Evolutionary conservation across 2,797 vertebrate species (phyloP).

Genomic region (Schizopygopsis pylzovi): DNA sequence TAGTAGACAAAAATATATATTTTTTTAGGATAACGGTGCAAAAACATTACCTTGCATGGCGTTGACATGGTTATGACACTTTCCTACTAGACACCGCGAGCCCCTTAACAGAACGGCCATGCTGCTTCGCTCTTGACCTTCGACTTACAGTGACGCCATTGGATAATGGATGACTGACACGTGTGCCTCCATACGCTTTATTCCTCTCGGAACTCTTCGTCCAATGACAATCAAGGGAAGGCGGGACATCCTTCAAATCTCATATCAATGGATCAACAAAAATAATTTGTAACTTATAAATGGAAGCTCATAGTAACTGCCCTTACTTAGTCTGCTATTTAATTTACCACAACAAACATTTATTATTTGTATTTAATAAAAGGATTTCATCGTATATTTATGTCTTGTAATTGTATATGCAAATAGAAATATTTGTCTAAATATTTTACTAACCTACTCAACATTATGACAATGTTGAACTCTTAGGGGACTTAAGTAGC

Average conservation of each 20-base stretch:
- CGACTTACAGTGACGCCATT: slow-evolving; percentile 55
- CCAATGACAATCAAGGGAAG: slow-evolving; percentile 58
- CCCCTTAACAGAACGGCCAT: slow-evolving; percentile 82
- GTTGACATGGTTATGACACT: slow-evolving; percentile 74
- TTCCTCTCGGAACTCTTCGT: background rate
- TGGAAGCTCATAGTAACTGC: background rate
- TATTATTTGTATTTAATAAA: background rate
- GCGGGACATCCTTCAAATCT: slow-evolving; percentile 45
- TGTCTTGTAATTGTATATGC: background rate
- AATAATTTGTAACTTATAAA: background rate
- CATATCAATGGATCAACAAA: background rate
- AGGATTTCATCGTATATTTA: background rate
- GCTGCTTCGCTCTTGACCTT: slow-evolving; percentile 77
- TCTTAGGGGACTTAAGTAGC: no score
- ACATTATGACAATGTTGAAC: background rate
- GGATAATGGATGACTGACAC: slow-evolving; percentile 55
- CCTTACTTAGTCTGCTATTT: background rate
- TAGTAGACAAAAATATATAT: background rate
- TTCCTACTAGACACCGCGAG: slow-evolving; percentile 72
- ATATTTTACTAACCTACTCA: background rate
- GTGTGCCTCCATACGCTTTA: slow-evolving; percentile 63
- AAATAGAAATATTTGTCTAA: background rate
- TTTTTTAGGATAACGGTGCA: background rate
- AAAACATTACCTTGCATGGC: slow-evolving; percentile 74
- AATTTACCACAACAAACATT: rapidly evolving